Evolutionary conservation across 2,797 vertebrate genomes (phyloP), one percentile per base, ranked within the genome.

Genomic region (Ceryle rudis): DNA sequence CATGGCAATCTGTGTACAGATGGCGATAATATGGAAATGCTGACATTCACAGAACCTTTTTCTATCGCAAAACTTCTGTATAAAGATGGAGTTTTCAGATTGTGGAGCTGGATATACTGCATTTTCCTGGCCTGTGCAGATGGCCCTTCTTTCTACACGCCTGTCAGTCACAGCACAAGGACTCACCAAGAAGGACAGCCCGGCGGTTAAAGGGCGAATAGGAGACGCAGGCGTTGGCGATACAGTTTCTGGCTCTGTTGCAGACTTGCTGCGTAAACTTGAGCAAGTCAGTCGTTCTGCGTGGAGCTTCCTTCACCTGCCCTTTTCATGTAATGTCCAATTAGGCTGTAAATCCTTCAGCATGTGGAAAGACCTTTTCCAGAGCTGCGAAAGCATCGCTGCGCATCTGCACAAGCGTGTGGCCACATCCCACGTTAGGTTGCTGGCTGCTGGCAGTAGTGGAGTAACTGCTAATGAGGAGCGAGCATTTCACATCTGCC

Each of bases 31-130:
- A 93, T 62, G 91, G 95, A 97, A 96, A 96, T 91, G 65, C 81
- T 95, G 94, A 91, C 82, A 86, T 92, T 90, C 85, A 81, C 86
- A 75, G 61, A 94, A 93, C 66, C 91, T 91, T 93, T 69, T 93
- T 89, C 86, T 93, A 26, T 91, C 94, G 35, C 71, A 85, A 52
- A 91, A 93, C 65, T 93, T 84, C 72, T 15, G n/a, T 81, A 46
- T 71, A 35, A 89, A 94, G 94, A 94, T 85, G 71, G 74, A 81
- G 51, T 55, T 81, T 83, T 47, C 78, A 88, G 89, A 90, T 95
- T 67, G 62, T 25, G 31, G 62, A 85, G 55, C 89, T 81, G 58
- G 39, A 60, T 95, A 72, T 75, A 16, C 74, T 89, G 55, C 58
- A 6, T 84, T 92, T 89, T 57, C 66, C 52, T 1, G 10, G 65